phyloP scores from a whole-genome alignment of 2,113 vertebrate genomes.

The Oryzias curvinotus region DNA sequence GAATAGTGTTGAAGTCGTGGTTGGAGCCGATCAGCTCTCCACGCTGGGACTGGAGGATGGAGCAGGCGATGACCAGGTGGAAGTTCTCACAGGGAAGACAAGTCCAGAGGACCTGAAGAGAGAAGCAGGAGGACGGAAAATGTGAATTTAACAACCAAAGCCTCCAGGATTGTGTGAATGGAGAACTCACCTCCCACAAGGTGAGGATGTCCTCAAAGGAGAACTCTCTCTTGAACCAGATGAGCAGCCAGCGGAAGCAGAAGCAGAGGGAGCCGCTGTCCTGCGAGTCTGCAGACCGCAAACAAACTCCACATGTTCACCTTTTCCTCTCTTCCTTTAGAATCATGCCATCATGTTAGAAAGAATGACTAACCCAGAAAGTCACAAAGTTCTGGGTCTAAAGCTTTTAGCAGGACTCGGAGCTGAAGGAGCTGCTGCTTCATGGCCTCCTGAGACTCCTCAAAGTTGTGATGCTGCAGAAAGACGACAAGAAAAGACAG shows the following conservation, averaged over 20 bases:
- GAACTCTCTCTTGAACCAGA: slow-evolving; percentile 94
- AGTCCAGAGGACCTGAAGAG: slow-evolving; percentile 84
- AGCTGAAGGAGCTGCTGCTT: slow-evolving; percentile 89
- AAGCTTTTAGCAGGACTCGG: slow-evolving; percentile 81
- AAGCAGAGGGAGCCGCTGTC: slow-evolving; percentile 82
- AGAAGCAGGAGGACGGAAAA: neutral
- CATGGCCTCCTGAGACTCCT: slow-evolving; percentile 94
- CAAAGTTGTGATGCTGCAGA: slow-evolving; percentile 89
- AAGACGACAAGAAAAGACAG: neutral
- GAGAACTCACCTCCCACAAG: slow-evolving; percentile 85
- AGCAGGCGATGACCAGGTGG: slow-evolving; percentile 87
- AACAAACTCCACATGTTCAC: neutral
- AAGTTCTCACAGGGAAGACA: slow-evolving; percentile 86
- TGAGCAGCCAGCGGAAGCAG: slow-evolving; percentile 91
- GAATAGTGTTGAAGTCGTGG: slow-evolving; percentile 90
- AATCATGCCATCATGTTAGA: neutral
- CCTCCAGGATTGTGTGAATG: neutral
- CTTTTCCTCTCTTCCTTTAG: neutral
- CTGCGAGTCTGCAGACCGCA: slow-evolving; percentile 72
- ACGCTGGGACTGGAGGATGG: slow-evolving; percentile 86
- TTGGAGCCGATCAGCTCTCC: slow-evolving; percentile 86
- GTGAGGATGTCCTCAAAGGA: slow-evolving; percentile 86
- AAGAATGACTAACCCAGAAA: slow-evolving; percentile 81
- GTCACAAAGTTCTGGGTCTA: slow-evolving; percentile 88
- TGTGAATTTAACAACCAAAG: neutral